phyloP scores from a whole-genome alignment of 2,113 vertebrate species.

The Potamarius usumacintae region DNA sequence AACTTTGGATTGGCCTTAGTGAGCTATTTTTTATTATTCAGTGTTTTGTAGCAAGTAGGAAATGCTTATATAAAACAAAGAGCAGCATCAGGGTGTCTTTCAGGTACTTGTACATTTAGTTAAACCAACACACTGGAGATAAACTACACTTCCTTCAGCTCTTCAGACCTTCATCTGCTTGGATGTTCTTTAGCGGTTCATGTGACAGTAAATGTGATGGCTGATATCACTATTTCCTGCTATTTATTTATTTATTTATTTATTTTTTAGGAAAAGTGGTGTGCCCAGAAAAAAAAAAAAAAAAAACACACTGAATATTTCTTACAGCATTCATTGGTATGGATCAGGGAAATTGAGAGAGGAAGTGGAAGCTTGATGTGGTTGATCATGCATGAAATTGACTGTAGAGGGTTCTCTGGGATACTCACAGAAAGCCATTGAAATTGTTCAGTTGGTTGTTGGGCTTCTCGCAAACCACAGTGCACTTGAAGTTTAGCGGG shows the following conservation, averaged over 20 bases:
- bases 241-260: neutral
- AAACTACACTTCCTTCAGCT: neutral
- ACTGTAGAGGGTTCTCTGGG: constrained; percentile 45
- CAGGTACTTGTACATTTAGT: constrained; percentile 9
- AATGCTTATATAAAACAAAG: constrained; percentile 30
- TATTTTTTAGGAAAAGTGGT: neutral
- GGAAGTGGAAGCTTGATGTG: constrained; percentile 32
- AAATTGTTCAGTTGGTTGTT: constrained; percentile 88
- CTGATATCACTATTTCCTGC: constrained; percentile 5
- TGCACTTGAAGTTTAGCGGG: constrained; percentile 78
- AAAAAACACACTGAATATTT: neutral
- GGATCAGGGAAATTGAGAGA: constrained; percentile 42
- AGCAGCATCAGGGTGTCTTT: constrained; percentile 29
- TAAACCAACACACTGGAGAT: neutral
- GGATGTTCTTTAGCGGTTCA: neutral
- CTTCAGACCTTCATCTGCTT: neutral
- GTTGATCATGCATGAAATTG: constrained; percentile 47
- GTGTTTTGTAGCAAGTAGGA: neutral
- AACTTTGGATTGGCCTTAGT: neutral
- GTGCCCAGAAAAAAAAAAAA: neutral
- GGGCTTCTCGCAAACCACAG: constrained; percentile 86
- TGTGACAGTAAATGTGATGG: constrained; percentile 1
- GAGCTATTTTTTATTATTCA: neutral
- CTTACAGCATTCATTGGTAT: constrained; percentile 33
- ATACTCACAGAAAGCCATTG: constrained; percentile 83